Conservation (phyloP, 2,888 invertebrate genomes). For the Cheiracanthium punctorium region DNA sequence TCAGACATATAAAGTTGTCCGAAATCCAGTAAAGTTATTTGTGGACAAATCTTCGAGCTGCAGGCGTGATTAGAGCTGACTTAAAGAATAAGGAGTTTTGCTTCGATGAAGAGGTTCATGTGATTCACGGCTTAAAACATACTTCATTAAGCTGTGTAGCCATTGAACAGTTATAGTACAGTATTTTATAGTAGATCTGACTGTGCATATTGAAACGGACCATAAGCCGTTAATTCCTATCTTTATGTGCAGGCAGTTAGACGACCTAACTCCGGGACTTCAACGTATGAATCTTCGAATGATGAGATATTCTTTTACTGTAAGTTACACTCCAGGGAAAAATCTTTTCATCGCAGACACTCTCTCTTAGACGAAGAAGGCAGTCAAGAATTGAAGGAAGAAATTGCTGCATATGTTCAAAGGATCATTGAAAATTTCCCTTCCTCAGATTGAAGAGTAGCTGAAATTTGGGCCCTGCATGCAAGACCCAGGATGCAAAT, state of each 20-base stretch:
- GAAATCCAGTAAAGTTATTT: no score
- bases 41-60: no score
- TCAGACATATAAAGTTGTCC: no score
- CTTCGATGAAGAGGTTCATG: no score
- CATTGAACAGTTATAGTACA: no score
- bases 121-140: no score
- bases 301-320: neutral
- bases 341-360: neutral
- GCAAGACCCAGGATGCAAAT: no score
- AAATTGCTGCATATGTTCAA: neutral
- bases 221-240: slow-evolving; percentile 75
- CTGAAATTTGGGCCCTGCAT: neutral
- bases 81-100: no score
- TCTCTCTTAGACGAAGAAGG: neutral
- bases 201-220: slow-evolving; percentile 74
- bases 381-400: neutral
- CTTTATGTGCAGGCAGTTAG: neutral
- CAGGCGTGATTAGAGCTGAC: no score
- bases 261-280: neutral
- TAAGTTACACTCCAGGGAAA: neutral
- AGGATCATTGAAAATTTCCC: neutral
- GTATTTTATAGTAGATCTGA: slow-evolving; percentile 74
- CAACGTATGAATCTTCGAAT: neutral
- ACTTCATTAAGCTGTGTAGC: no score
- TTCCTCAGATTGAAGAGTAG: neutral